phyloP scores from a whole-genome alignment of 2,797 vertebrate species.

The Lagorchestes hirsutus region DNA sequence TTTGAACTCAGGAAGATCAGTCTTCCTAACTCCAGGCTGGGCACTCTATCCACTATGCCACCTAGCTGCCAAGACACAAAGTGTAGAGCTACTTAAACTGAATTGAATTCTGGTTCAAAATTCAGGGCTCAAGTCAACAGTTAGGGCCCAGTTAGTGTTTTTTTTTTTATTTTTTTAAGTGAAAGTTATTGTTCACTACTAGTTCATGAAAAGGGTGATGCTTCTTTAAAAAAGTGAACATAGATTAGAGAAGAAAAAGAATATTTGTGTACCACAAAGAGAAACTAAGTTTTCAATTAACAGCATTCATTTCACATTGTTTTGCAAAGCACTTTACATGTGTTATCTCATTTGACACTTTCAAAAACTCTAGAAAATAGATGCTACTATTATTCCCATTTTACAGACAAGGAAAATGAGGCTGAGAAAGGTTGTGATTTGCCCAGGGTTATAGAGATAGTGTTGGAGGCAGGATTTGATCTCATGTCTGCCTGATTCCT shows the following conservation, averaged over 20 bases:
- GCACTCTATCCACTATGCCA: background rate
- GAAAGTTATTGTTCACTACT: background rate
- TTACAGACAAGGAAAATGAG: background rate
- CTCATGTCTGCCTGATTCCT: background rate
- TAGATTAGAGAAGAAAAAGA: background rate
- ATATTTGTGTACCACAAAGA: background rate
- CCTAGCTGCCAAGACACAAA: background rate
- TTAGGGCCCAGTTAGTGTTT: background rate
- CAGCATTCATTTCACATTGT: background rate
- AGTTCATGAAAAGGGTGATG: background rate
- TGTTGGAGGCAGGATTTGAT: background rate
- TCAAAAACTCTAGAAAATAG: background rate
- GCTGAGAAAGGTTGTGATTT: background rate
- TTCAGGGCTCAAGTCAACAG: background rate
- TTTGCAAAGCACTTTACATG: background rate
- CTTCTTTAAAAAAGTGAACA: background rate
- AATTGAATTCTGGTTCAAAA: background rate
- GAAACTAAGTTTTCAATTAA: background rate
- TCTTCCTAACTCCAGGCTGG: background rate
- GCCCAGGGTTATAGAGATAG: background rate
- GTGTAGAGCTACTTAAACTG: background rate
- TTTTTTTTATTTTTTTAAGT: background rate
- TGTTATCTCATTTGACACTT: background rate
- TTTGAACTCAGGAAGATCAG: background rate
- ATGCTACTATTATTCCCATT: background rate